A percentile compares a stretch with the other conserved stretches of the same genome.
These are phyloP conservation scores for Steinernema feltiae DNA, from an alignment of 1,140 invertebrate species.

Conservation along the genomic window DNA sequence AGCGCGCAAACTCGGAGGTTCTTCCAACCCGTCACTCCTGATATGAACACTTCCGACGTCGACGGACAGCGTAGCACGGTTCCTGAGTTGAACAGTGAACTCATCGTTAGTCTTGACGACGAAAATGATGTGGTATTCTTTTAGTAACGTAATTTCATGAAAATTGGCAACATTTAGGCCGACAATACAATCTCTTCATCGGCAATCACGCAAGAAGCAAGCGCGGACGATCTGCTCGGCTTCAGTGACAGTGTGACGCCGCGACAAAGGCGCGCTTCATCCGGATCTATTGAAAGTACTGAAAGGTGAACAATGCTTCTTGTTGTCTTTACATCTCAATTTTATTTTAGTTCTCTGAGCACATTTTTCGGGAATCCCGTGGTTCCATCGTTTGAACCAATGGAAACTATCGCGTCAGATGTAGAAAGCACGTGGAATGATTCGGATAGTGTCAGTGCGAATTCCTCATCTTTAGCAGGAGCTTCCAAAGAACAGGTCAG, in stretches of 20 bases:
- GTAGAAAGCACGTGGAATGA: conserved; percentile 6
- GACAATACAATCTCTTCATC: neutral
- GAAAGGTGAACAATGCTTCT: neutral
- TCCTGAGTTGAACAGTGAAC: neutral
- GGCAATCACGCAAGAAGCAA: neutral
- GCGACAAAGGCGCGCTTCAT: neutral
- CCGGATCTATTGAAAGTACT: neutral
- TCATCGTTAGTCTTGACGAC: neutral
- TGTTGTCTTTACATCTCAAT: neutral
- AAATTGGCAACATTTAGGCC: neutral
- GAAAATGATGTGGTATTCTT: neutral
- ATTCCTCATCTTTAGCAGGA: neutral
- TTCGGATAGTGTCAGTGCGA: neutral
- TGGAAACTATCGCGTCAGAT: neutral
- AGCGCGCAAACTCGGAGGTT: neutral
- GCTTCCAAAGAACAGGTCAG: conserved; percentile 5
- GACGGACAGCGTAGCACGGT: neutral
- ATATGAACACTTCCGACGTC: neutral
- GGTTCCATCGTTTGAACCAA: neutral
- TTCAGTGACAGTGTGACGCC: neutral
- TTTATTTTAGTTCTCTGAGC: neutral
- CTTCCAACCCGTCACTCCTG: neutral
- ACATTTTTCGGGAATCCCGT: neutral
- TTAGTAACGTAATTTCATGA: neutral
- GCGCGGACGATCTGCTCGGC: neutral